Evolutionary conservation across 92 coral and sea anemone genomes (phyloP).

Genomic region (Umimayanthus kanabou): DNA sequence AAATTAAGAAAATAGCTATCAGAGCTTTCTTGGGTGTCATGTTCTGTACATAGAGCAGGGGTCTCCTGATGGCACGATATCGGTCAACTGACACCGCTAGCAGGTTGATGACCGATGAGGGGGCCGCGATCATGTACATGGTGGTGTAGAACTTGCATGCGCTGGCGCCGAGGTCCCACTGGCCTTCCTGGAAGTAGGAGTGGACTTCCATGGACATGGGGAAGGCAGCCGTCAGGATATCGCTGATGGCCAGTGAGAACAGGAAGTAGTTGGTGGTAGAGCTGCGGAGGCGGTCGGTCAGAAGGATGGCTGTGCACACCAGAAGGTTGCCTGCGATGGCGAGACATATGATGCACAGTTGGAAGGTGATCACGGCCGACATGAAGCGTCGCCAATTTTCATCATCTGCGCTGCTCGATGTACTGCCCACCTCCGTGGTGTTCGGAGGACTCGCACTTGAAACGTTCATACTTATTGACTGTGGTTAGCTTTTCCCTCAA

Average conservation of each 20-base stretch:
- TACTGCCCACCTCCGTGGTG: not conserved
- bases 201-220: constrained; percentile 38
- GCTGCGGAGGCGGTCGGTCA: constrained; percentile 29
- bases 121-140: constrained; percentile 74
- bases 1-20: constrained; percentile 50
- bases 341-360: constrained; percentile 34
- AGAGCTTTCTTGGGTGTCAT: constrained; percentile 69
- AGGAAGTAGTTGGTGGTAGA: constrained; percentile 27
- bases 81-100: constrained; percentile 83
- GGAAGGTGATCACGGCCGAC: constrained; percentile 14
- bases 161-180: constrained; percentile 70
- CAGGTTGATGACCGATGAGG: constrained; percentile 75
- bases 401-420: not conserved
- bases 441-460: not conserved
- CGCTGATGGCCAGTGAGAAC: constrained; percentile 37
- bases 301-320: constrained; percentile 29
- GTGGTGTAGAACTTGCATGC: constrained; percentile 64
- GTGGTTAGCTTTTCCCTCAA: not conserved
- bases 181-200: not conserved
- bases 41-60: constrained; percentile 59
- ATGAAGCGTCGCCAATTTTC: constrained; percentile 4
- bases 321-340: constrained; percentile 34
- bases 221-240: constrained; percentile 29
- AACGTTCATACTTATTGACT: constrained; percentile 5
- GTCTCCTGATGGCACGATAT: constrained; percentile 72